Evolutionary conservation across 2,888 invertebrate species (phyloP), one percentile per base, ranked within the genome.

Genomic region (Drymonia ruficornis): DNA sequence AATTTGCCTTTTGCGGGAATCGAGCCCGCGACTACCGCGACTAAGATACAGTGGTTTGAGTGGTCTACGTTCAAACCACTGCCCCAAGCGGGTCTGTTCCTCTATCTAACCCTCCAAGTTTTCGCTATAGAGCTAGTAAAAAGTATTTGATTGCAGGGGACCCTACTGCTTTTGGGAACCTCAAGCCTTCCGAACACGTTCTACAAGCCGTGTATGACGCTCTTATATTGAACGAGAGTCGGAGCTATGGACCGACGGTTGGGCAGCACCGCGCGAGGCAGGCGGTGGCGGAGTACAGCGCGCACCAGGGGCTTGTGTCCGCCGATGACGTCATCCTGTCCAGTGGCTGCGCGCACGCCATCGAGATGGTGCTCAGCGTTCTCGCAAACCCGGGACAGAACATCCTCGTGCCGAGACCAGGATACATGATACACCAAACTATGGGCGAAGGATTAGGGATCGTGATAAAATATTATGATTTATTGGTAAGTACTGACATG

Each of bases 281-380:
- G 78, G 98, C 98, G 0, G 96, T 99, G 13, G 98, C 98, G 0
- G 95, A 96, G 61, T 98, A 98, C 82, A 95, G 96, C 61, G 95
- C 95, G 1, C 94, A 94, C 64, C 95, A 96, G 78, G 93, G 93
- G 0, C 81, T 87, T 2, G 72, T 90, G 9, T 68, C 74, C 5
- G 78, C 88, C 0, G 94, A 94, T 89, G 98, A 99, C 85, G 96
- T 99, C 9, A 94, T 99, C 50, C 93, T 99, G 53, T 97, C 98
- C 83, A 98, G 97, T 76, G 99, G 99, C 15, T 99, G 99, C 80
- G 98, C 99, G 0, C 97, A 98, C 63, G 97, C 99, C 0, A 90
- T 99, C 61, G 99, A 99, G 74, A 91, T 99, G 68, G 97, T 97
- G 80, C 97, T 99, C 72, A 94, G 96, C 8, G 97, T 95, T 0